Evolutionary conservation across 2,113 vertebrate species (phyloP).

Genomic region (Lathamus discolor): DNA sequence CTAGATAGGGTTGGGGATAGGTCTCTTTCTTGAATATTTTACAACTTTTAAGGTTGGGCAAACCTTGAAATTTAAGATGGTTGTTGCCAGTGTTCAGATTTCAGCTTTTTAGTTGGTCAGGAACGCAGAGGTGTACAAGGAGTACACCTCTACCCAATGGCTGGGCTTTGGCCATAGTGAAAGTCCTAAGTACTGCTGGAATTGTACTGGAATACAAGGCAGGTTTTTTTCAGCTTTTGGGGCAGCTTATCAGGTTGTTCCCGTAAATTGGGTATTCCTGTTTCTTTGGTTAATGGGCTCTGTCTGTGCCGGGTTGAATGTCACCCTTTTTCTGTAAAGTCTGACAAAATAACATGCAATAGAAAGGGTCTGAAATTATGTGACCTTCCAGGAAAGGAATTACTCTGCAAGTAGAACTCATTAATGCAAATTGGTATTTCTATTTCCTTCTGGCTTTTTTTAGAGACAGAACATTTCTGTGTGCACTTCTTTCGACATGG

Average conservation of each 20-base stretch:
- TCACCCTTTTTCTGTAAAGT: neutral
- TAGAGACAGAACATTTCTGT: neutral
- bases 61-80: neutral
- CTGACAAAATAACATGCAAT: neutral
- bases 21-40: neutral
- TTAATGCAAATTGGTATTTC: neutral
- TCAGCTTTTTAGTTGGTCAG: neutral
- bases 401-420: neutral
- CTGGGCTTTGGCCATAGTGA: accelerated
- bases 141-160: neutral
- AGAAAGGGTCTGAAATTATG: neutral
- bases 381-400: constrained; percentile 1
- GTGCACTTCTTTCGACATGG: neutral
- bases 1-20: neutral
- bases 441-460: neutral
- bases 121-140: neutral
- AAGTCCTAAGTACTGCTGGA: neutral
- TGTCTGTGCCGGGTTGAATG: neutral
- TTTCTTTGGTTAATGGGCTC: neutral
- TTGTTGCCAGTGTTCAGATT: neutral
- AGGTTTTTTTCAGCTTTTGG: neutral
- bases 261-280: neutral
- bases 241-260: neutral
- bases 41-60: neutral
- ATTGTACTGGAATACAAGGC: neutral